These are phyloP conservation scores for Panthera tigris DNA, from an alignment of 2,113 vertebrate genomes.

Conservation along the genomic window DNA sequence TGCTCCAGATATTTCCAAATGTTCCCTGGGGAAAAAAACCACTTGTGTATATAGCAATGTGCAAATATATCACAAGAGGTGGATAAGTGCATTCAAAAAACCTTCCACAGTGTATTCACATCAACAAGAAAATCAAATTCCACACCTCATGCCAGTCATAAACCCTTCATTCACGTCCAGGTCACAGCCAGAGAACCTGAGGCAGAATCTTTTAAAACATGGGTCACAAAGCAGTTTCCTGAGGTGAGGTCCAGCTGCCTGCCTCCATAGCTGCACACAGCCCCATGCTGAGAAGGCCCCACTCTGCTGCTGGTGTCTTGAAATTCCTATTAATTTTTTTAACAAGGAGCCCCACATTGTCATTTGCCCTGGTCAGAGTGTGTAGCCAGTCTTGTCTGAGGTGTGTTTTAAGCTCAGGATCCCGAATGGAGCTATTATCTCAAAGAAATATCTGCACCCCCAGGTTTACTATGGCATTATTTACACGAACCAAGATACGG, in stretches of 20 bases:
- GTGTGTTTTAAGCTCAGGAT: neutral
- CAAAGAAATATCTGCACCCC: neutral
- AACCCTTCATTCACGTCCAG: neutral
- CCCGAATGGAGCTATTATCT: neutral
- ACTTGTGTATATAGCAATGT: neutral
- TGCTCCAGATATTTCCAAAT: neutral
- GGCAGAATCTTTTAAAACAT: neutral
- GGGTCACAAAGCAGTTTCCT: neutral
- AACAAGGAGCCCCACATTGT: neutral
- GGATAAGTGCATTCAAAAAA: neutral
- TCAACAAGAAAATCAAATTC: neutral
- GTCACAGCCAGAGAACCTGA: neutral
- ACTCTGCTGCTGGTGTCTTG: neutral
- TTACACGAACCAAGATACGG: neutral
- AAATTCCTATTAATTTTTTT: neutral
- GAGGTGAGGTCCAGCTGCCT: neutral
- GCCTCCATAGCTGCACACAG: fast-evolving
- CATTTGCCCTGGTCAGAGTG: neutral
- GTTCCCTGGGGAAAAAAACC: neutral
- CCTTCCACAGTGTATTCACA: neutral
- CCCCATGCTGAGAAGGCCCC: neutral
- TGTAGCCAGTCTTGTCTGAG: neutral
- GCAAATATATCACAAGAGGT: neutral
- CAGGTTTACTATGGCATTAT: neutral
- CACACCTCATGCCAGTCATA: neutral